phyloP scores from a whole-genome alignment of 2,888 invertebrate genomes.

The Lasioglossum leucozonium region DNA sequence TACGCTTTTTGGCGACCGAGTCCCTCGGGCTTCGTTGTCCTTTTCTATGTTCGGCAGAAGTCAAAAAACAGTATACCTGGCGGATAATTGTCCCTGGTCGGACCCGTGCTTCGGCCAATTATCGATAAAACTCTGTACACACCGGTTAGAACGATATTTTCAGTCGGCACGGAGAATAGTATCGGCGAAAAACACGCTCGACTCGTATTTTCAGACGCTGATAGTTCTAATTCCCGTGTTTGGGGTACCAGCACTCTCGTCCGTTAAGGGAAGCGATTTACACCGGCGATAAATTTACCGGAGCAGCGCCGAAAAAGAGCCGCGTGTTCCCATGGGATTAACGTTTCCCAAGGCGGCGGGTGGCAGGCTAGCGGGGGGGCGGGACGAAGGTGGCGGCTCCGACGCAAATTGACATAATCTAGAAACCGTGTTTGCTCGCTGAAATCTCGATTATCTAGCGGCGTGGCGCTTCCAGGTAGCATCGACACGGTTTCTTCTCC shows the following conservation, averaged over 20 bases:
- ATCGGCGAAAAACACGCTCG: neutral
- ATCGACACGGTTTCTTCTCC: constrained; percentile 7
- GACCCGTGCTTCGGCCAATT: no score
- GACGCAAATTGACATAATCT: constrained; percentile 24
- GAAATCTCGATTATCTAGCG: constrained; percentile 31
- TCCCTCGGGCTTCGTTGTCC: no score
- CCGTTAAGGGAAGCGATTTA: neutral
- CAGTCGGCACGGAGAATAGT: neutral
- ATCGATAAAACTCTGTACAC: no score
- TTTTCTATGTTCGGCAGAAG: no score
- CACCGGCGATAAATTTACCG: neutral
- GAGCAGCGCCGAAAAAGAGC: neutral
- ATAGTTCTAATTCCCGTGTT: neutral
- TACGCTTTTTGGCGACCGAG: no score
- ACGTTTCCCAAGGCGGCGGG: neutral
- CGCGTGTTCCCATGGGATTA: constrained; percentile 5
- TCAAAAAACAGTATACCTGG: no score
- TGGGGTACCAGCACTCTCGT: neutral
- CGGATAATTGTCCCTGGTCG: no score
- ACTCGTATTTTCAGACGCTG: neutral
- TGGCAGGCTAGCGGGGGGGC: no score
- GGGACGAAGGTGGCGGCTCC: neutral
- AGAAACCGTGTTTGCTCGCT: constrained; percentile 18
- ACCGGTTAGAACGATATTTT: neutral
- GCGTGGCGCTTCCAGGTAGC: constrained; percentile 18